Evolutionary conservation across 2,113 vertebrate species (phyloP).

Genomic region (Leuciscus idus): DNA sequence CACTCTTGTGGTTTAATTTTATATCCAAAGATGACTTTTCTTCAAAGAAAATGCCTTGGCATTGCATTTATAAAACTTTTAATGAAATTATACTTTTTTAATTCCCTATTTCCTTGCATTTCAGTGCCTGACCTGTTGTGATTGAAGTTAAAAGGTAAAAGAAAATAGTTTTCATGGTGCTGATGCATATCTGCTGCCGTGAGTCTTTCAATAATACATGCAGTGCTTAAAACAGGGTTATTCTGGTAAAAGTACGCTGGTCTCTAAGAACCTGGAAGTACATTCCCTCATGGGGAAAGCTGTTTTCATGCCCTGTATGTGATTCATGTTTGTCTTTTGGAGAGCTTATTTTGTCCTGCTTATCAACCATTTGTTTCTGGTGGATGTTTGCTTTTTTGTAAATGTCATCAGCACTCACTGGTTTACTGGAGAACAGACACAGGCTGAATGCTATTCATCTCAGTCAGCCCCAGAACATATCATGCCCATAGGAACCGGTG

Average conservation of each 20-base stretch:
- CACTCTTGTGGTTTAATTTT: not conserved
- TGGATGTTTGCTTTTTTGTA: slow-evolving; percentile 34
- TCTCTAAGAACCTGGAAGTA: slow-evolving; percentile 22
- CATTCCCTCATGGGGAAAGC: not conserved
- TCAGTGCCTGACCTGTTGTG: slow-evolving; percentile 10
- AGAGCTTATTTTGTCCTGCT: slow-evolving; percentile 7
- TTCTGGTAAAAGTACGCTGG: slow-evolving; percentile 51
- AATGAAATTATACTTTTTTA: not conserved
- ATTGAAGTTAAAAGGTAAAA: slow-evolving; percentile 53
- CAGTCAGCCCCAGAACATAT: slow-evolving; percentile 10
- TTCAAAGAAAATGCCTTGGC: not conserved
- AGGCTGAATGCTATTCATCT: slow-evolving; percentile 32
- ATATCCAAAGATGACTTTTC: not conserved
- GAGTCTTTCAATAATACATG: slow-evolving; percentile 54
- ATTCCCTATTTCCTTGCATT: not conserved
- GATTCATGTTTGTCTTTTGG: slow-evolving; percentile 32
- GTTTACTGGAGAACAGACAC: slow-evolving; percentile 3
- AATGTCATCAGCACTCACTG: slow-evolving; percentile 33
- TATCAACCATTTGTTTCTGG: slow-evolving; percentile 27
- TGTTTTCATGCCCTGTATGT: slow-evolving; percentile 2
- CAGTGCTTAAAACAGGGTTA: slow-evolving; percentile 42
- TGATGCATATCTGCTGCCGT: slow-evolving; percentile 43
- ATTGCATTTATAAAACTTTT: not conserved
- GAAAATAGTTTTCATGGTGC: slow-evolving; percentile 40
- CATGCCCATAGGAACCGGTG: not conserved